Base-by-base conservation (phyloP, 2,888 invertebrate genomes). In the Margaritifera margaritifera region DNA sequence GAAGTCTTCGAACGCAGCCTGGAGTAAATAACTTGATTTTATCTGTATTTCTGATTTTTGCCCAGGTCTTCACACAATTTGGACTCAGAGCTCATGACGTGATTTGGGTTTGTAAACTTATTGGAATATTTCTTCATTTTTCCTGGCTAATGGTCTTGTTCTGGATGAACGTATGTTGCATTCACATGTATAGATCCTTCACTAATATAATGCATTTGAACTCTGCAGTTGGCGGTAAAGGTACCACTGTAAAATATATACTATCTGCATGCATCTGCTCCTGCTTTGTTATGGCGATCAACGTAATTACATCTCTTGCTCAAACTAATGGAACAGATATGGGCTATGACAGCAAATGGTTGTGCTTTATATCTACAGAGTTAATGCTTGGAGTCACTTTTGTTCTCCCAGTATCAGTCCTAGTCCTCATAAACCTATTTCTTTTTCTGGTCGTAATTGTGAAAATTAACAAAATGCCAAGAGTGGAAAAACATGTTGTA, bases 91-190 rank as follows among this genome's bases (percentile, higher is more conserved):
- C 64, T 22, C 25, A 54, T 20, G 57, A 27, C 2, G 53, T 19
- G 6, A 55, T 76, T 53, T 58, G 66, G 64, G 60, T 27, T 6
- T 75, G 71, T 64, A 56, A 57, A 19, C n/a, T 66, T 1, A 52
- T 75, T 5, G 75, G 75, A 24, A 60, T 64, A 20, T 51, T 72
- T 6, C 42, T 71, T 20, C 75, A 75, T 62, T 75, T 72, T 62
- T 66, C 62, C 51, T 75, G 75, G 75, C 62, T 75, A 18, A 55
- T 64, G 52, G 72, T 70, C 4, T 52, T 75, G 24, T 66, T 72
- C 42, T 69, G 71, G 63, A 72, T 75, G 75, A 75, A 75, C 51
- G 69, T 75, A 18, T 75, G 75, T 51, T 69, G 58, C 31, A 58
- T 62, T n/a, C 75, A 75, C 25, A 75, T 75, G 75, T 61, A 70